These are phyloP conservation scores for Meiosimyza platycephala DNA, from an alignment of 2,888 invertebrate species.

Conservation along the genomic window DNA sequence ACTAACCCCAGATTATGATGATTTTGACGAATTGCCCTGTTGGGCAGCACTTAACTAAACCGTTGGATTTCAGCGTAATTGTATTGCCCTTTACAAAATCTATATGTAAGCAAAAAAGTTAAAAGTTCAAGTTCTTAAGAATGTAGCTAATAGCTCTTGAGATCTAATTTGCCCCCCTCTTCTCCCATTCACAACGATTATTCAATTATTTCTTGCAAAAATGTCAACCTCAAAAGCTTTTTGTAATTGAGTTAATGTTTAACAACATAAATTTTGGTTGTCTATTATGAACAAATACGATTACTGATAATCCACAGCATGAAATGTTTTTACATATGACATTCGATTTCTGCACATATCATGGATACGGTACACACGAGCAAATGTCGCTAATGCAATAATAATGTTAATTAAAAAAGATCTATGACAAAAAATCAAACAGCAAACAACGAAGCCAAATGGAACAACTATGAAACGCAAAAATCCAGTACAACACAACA, in stretches of 20 bases:
- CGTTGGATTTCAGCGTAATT: too few species aligned
- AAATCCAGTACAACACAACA: too few species aligned
- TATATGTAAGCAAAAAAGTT: too few species aligned
- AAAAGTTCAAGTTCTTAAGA: conserved; percentile 9
- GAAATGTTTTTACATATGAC: neutral
- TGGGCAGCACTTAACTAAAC: too few species aligned
- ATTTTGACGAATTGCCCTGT: too few species aligned
- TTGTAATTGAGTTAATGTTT: conserved; percentile 4
- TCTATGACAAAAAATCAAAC: conserved; percentile 17
- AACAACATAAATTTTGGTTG: conserved; percentile 9
- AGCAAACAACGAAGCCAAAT: neutral
- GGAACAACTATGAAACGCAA: neutral
- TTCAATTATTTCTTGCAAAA: conserved; percentile 8
- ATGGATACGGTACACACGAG: too few species aligned
- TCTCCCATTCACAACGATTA: conserved; percentile 19
- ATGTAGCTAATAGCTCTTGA: neutral
- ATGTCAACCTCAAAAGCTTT: conserved; percentile 17
- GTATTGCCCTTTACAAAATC: too few species aligned
- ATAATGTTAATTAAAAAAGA: conserved; percentile 37
- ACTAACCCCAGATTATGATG: too few species aligned
- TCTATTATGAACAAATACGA: conserved; percentile 13
- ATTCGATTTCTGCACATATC: conserved; percentile 8
- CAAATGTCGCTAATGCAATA: conserved; percentile 37
- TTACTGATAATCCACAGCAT: conserved; percentile 17
- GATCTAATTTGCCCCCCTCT: conserved; percentile 40